phyloP scores from a whole-genome alignment of 2,888 invertebrate species.

The Ennomos fuscantarius region DNA sequence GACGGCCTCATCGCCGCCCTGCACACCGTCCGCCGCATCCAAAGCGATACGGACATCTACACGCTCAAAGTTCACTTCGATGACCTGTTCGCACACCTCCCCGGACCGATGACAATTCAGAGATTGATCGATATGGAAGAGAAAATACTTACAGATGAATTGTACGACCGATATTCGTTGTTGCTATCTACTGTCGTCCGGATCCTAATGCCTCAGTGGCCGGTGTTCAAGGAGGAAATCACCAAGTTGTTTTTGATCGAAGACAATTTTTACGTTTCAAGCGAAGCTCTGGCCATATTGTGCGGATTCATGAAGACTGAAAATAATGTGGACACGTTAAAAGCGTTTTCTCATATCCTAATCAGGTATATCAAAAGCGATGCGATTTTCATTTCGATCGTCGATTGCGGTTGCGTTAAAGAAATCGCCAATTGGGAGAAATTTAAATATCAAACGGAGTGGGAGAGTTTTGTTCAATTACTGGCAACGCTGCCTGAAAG shows the following conservation, averaged over 20 bases:
- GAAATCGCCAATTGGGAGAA: conserved; percentile 37
- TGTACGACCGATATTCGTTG: conserved; percentile 75
- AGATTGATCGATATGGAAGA: conserved; percentile 85
- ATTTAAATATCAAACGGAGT: conserved; percentile 55
- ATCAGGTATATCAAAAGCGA: conserved; percentile 84
- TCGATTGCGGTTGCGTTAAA: conserved; percentile 61
- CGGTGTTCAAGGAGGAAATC: conserved; percentile 74
- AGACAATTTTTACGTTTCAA: conserved; percentile 74
- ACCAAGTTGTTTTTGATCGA: conserved; percentile 81
- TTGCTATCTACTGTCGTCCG: conserved; percentile 79
- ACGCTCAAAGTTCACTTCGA: conserved; percentile 46
- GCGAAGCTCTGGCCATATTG: conserved; percentile 77
- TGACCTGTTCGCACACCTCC: conserved; percentile 58
- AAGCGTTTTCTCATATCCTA: conserved; percentile 70
- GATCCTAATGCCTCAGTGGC: conserved; percentile 86
- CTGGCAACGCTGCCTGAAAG: conserved; percentile 88
- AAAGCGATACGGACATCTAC: conserved; percentile 58
- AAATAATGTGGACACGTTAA: conserved; percentile 52
- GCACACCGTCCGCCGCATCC: conserved; percentile 56
- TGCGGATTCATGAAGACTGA: conserved; percentile 78
- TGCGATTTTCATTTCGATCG: conserved; percentile 79
- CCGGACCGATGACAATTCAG: conserved; percentile 88
- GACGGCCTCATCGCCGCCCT: conserved; percentile 61
- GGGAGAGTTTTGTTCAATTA: conserved; percentile 85
- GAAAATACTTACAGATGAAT: conserved; percentile 51